Evolutionary conservation across 1,140 invertebrate species (phyloP).

Genomic region (Tribolium castaneum): DNA sequence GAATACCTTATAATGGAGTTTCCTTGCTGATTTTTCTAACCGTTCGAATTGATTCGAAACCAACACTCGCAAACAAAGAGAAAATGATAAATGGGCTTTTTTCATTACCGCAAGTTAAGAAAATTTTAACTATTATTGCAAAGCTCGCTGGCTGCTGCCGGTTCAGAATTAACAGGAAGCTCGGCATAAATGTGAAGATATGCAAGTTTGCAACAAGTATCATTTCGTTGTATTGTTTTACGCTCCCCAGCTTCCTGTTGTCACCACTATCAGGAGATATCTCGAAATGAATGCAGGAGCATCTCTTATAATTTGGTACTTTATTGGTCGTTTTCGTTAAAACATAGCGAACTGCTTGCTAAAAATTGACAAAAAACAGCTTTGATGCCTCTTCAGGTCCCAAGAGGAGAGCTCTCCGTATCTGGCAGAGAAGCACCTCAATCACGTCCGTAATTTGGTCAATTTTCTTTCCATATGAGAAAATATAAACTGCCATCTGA

Average conservation of each 20-base stretch:
- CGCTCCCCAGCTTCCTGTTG: background rate
- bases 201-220: slow-evolving; percentile 11
- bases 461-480: slow-evolving; percentile 43
- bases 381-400: background rate
- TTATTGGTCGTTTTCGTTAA: background rate
- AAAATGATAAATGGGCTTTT: background rate
- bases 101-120: background rate
- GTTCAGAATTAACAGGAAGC: slow-evolving; percentile 9
- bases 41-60: slow-evolving; percentile 8
- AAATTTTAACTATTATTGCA: slow-evolving; percentile 10
- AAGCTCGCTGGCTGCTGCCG: background rate
- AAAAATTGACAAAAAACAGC: background rate
- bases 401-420: background rate
- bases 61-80: background rate
- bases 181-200: slow-evolving; percentile 8
- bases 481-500: slow-evolving; percentile 48
- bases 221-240: slow-evolving; percentile 11
- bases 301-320: background rate
- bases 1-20: slow-evolving; percentile 34
- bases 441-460: slow-evolving; percentile 42
- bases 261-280: background rate
- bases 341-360: background rate
- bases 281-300: background rate
- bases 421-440: slow-evolving; percentile 19
- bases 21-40: slow-evolving; percentile 28